These are phyloP conservation scores for Strix uralensis DNA, from an alignment of 2,113 vertebrate genomes.

Conservation along the genomic window DNA sequence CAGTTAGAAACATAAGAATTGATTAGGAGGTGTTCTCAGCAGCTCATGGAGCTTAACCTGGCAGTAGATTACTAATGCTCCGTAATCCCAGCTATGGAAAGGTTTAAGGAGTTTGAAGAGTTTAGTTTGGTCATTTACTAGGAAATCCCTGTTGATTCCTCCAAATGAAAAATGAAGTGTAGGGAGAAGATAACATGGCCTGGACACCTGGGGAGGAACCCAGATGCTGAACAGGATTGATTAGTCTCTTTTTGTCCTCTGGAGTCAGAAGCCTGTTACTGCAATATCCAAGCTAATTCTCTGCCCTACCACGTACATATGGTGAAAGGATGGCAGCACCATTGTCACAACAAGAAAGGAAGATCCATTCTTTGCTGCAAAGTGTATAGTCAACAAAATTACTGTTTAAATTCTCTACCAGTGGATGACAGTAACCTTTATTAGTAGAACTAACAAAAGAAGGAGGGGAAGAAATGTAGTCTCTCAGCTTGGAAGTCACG, in stretches of 20 bases:
- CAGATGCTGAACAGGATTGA: not conserved
- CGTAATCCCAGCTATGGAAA: not conserved
- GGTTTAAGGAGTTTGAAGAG: not conserved
- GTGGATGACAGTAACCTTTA: not conserved
- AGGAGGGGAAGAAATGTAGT: not conserved
- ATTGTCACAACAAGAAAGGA: not conserved
- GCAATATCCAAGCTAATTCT: not conserved
- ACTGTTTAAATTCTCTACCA: not conserved
- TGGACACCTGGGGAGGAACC: not conserved
- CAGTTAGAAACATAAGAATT: not conserved
- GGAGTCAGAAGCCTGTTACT: not conserved
- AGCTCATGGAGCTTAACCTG: not conserved
- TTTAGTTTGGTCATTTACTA: not conserved
- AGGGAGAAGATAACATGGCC: not conserved
- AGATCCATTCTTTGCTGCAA: not conserved
- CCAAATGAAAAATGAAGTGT: not conserved
- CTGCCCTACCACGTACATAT: not conserved
- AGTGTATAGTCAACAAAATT: not conserved
- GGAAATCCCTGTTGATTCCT: not conserved
- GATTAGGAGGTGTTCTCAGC: not conserved
- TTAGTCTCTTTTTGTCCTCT: not conserved
- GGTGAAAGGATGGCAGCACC: not conserved
- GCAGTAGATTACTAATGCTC: not conserved
- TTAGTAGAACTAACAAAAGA: not conserved
- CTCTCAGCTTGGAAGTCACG: not conserved